Conservation (phyloP, 2,113 vertebrate genomes). For the Agapornis roseicollis region DNA sequence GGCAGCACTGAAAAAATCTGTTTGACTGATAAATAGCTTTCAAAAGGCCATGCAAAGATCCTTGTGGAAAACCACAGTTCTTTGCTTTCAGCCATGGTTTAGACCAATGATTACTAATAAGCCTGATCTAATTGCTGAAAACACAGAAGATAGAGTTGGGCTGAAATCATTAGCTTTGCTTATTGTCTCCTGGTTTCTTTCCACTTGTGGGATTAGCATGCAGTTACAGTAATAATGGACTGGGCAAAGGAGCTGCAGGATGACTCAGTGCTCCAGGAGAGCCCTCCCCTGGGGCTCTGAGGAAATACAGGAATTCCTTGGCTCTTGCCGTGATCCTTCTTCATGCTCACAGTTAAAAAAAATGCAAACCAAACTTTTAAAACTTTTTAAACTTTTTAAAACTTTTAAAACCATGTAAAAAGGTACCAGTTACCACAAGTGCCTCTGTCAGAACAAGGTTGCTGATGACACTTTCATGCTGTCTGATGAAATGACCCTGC, state of each 20-base stretch:
- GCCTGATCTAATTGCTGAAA: not conserved
- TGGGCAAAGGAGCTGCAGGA: not conserved
- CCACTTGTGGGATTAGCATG: not conserved
- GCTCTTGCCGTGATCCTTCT: not conserved
- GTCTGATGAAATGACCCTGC: not conserved
- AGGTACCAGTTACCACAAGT: not conserved
- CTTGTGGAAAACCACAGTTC: not conserved
- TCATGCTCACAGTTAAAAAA: not conserved
- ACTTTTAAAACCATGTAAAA: not conserved
- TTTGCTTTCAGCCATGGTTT: not conserved
- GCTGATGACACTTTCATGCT: not conserved
- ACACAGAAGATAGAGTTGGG: not conserved
- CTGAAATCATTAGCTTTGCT: not conserved
- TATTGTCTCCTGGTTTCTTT: not conserved
- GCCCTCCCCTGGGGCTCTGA: not conserved
- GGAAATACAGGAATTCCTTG: not conserved
- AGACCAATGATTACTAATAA: not conserved
- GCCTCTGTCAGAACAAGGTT: not conserved
- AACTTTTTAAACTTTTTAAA: too few species aligned
- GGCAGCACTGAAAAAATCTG: not conserved
- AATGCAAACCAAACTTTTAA: not conserved
- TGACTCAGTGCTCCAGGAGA: not conserved
- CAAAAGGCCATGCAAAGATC: not conserved
- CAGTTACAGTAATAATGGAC: not conserved
- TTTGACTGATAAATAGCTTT: not conserved